Base-by-base conservation (phyloP, 2,113 vertebrate genomes). In the Dunckerocampus dactyliophorus region DNA sequence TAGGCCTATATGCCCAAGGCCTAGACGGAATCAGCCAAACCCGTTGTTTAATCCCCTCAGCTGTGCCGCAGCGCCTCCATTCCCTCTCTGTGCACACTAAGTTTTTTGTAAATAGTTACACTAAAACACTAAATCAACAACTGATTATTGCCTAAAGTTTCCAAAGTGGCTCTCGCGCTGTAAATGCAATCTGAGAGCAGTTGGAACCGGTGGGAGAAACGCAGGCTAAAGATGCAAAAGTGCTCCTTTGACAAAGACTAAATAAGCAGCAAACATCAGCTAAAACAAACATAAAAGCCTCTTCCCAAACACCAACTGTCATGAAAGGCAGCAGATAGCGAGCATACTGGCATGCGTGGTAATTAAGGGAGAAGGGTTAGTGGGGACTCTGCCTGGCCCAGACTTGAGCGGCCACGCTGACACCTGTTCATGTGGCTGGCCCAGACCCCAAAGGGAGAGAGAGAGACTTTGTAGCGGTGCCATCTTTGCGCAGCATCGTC, bases 391-490 rank as follows among this genome's bases (percentile, higher is more conserved):
- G 75, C 75, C 75, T 78, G 76, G 74, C 75, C 64, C 59, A 76
- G 68, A 60, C 81, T 78, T 8, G 21, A 65, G 74, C 77, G 62
- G 79, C 72, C 83, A 83, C 81, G 68, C 76, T 59, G 73, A 80
- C 86, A 89, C 88, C 88, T 88, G 89, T 83, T 87, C 76, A 63
- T 78, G 67, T 78, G 79, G 54, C 49, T 24, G 42, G 68, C 73
- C 74, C 77, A 73, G 73, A 73, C 50, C 59, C 34, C 62, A 61
- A 59, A 66, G 60, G 57, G 24, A 52, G 48, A 59, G 37, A 68
- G 48, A 43, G 51, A 69, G 45, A 74, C 75, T 84, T 81, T 84
- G 86, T 84, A 73, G 49, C 64, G 0, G 69, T 80, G 82, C 85
- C 87, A 85, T 87, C 68, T 71, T 80, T 71, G 63, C 82, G 72